Evolutionary conservation across 2,888 invertebrate genomes (phyloP).

Genomic region (Athalia cordata): DNA sequence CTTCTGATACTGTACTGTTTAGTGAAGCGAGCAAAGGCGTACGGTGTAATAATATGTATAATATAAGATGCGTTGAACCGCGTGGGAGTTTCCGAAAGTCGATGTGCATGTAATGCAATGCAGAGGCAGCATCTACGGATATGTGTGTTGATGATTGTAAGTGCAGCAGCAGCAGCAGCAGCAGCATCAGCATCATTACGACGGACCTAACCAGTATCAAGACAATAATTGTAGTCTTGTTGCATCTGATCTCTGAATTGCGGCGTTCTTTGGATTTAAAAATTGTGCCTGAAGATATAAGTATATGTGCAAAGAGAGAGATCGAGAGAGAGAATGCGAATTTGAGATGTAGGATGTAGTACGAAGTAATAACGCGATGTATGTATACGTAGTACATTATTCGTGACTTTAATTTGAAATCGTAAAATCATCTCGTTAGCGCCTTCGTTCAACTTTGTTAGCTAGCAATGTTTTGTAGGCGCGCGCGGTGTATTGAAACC

Average conservation of each 20-base stretch:
- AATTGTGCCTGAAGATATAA: no score
- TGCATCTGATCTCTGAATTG: no score
- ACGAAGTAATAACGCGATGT: background rate
- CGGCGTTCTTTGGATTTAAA: no score
- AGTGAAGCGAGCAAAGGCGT: conserved; percentile 4
- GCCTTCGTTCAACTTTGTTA: no score
- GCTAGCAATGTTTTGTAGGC: no score
- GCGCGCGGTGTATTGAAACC: no score
- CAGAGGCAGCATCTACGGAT: background rate
- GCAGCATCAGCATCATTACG: background rate
- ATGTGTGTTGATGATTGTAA: background rate
- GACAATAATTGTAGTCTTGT: no score
- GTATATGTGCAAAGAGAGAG: background rate
- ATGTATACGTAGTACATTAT: no score
- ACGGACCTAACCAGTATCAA: no score
- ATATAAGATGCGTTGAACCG: conserved; percentile 23
- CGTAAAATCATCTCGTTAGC: no score
- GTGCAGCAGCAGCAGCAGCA: background rate
- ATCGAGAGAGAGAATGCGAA: background rate
- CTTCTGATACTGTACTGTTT: no score
- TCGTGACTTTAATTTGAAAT: no score
- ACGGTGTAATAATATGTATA: background rate
- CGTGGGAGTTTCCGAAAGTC: conserved; percentile 19
- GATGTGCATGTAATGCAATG: background rate
- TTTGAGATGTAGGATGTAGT: conserved; percentile 28